These are phyloP conservation scores for Eumaeus atala DNA, from an alignment of 1,140 invertebrate genomes.

Conservation along the genomic window DNA sequence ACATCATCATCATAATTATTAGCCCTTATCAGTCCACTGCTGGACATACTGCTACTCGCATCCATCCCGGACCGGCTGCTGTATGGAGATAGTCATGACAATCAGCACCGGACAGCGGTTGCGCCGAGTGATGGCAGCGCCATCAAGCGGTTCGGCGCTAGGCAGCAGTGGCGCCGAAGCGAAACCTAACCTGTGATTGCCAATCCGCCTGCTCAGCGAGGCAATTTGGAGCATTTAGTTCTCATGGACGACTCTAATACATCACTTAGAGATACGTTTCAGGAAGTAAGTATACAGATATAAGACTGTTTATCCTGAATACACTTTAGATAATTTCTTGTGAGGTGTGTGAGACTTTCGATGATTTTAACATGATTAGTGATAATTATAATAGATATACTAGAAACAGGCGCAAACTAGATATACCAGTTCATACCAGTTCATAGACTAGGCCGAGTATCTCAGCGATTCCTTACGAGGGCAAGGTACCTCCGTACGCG, in stretches of 20 bases:
- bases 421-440: background rate
- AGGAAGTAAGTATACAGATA: slow-evolving; percentile 8
- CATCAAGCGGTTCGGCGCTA: too few relatives aligned
- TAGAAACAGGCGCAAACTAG: slow-evolving; percentile 3
- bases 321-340: slow-evolving; percentile 13
- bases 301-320: slow-evolving; percentile 11
- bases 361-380: background rate
- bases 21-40: too few relatives aligned
- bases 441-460: background rate
- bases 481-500: background rate
- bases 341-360: slow-evolving; percentile 5
- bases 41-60: too few relatives aligned
- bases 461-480: slow-evolving; percentile 10
- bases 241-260: slow-evolving; percentile 5
- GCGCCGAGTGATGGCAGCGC: too few relatives aligned
- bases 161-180: slow-evolving; percentile 3
- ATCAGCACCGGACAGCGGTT: too few relatives aligned
- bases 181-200: slow-evolving; percentile 1
- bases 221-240: slow-evolving; percentile 2
- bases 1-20: too few relatives aligned
- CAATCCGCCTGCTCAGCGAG: slow-evolving; percentile 10
- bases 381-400: background rate
- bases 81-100: too few relatives aligned
- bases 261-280: slow-evolving; percentile 16
- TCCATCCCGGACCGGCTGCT: too few relatives aligned